Evolutionary conservation across 2,113 vertebrate species (phyloP).

Genomic region (Carollia perspicillata): DNA sequence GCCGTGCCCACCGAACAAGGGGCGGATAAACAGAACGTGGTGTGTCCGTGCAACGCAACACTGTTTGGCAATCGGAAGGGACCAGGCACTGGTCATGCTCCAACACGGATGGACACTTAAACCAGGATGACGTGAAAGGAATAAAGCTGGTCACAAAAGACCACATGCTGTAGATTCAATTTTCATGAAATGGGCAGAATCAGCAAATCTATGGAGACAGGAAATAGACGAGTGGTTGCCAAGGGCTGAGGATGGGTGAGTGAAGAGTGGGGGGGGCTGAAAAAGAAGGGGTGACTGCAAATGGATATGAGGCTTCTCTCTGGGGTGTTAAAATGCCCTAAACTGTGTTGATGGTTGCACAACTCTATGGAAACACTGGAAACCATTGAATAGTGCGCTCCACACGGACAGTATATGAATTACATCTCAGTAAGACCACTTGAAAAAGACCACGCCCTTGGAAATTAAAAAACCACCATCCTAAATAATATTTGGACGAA

Average conservation of each 20-base stretch:
- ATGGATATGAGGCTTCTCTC: rapidly evolving
- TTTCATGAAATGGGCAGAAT: neutral
- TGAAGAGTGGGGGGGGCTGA: too few species aligned
- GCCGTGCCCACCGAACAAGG: neutral
- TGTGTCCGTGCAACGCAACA: neutral
- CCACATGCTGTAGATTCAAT: neutral
- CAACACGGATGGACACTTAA: neutral
- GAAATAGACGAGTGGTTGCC: neutral
- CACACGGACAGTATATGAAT: neutral
- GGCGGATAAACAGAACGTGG: neutral
- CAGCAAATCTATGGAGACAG: neutral
- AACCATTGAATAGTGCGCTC: neutral
- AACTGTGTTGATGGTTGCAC: neutral
- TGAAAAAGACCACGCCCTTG: neutral
- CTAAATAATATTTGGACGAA: slow-evolving; percentile 14
- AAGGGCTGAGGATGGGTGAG: too few species aligned
- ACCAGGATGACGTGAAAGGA: neutral
- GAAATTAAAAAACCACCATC: neutral
- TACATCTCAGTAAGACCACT: neutral
- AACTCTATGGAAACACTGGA: neutral
- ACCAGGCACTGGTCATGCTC: neutral
- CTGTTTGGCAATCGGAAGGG: neutral
- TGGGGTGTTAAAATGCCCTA: neutral
- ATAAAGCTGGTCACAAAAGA: neutral
- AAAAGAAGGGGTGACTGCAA: neutral